Evolutionary conservation across 2,113 vertebrate species (phyloP).

Genomic region (Lepus americanus): DNA sequence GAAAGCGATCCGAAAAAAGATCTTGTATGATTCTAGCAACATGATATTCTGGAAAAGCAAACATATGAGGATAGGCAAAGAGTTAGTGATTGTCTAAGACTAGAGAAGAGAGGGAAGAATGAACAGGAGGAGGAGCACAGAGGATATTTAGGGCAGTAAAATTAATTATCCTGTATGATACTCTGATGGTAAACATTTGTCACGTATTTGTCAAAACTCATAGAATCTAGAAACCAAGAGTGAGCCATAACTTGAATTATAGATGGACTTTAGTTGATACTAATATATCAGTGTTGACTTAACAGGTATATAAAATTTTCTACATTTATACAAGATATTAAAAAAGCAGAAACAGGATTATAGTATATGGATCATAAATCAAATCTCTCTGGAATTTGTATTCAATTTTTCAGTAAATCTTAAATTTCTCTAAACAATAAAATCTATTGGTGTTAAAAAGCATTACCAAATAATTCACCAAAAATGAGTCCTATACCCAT

Average conservation of each 20-base stretch:
- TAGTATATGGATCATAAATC: accelerated
- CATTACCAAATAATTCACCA: not conserved
- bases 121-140: not conserved
- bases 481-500: not conserved
- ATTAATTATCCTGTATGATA: not conserved
- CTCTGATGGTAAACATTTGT: no score
- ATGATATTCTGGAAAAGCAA: not conserved
- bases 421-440: not conserved
- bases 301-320: not conserved
- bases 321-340: not conserved
- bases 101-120: not conserved
- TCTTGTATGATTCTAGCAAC: not conserved
- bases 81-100: not conserved
- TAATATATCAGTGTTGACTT: not conserved
- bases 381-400: not conserved
- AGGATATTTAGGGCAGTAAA: not conserved
- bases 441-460: not conserved
- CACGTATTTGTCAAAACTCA: not conserved
- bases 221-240: not conserved
- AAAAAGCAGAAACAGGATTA: not conserved
- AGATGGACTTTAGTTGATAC: not conserved
- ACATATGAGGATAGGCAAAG: not conserved
- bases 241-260: not conserved
- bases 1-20: not conserved
- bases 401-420: not conserved